These are phyloP conservation scores for Cyprinus carpio DNA, from an alignment of 2,113 vertebrate species.

Conservation along the genomic window DNA sequence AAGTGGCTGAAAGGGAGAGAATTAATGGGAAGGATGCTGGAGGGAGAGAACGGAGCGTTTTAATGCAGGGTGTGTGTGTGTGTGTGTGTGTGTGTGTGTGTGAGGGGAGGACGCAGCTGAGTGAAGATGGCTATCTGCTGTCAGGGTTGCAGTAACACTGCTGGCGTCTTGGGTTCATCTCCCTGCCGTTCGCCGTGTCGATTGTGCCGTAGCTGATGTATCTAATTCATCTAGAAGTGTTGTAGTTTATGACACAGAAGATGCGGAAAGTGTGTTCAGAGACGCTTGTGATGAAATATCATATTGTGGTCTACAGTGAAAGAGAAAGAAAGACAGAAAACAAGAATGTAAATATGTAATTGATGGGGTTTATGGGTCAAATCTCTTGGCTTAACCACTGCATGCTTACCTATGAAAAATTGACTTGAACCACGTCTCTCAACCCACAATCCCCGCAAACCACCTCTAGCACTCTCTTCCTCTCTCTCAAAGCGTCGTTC, in stretches of 20 bases:
- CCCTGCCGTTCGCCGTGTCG: slow-evolving; percentile 37
- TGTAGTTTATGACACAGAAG: slow-evolving; percentile 25
- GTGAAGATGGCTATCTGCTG: slow-evolving; percentile 56
- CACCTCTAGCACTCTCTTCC: not conserved
- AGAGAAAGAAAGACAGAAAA: not conserved
- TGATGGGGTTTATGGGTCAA: not conserved
- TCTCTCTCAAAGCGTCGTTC: not conserved
- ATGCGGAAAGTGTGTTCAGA: not conserved
- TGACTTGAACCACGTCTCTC: not conserved
- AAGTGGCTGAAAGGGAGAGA: slow-evolving; percentile 88
- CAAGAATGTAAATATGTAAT: not conserved
- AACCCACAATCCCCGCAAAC: not conserved
- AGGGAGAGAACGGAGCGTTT: slow-evolving; percentile 66
- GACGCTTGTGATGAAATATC: not conserved
- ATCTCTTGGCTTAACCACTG: not conserved
- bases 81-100: not conserved
- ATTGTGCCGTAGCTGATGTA: slow-evolving; percentile 56
- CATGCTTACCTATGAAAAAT: not conserved
- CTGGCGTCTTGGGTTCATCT: slow-evolving; percentile 54
- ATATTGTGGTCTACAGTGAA: not conserved
- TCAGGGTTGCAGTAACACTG: slow-evolving; percentile 39
- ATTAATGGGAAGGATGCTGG: slow-evolving; percentile 82
- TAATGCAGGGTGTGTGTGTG: slow-evolving; percentile 49
- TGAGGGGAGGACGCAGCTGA: slow-evolving; percentile 29
- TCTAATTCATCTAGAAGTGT: slow-evolving; percentile 52